Evolutionary conservation across 1,140 invertebrate species (phyloP).

Genomic region (Protaetia brevitarsis): DNA sequence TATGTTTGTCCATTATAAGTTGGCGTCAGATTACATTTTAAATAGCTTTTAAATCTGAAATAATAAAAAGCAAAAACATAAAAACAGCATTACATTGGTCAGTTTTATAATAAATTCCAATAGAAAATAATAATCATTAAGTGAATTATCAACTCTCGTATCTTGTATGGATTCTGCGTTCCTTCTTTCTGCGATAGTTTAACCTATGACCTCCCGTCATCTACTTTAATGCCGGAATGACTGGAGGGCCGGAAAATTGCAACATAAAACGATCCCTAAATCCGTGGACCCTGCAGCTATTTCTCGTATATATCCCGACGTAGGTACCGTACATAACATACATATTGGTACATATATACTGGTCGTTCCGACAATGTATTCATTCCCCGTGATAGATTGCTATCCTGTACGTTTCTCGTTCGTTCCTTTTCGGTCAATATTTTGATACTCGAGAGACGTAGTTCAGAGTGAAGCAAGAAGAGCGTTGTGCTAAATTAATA

Average conservation of each 20-base stretch:
- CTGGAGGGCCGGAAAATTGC: slow-evolving; percentile 43
- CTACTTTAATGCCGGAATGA: slow-evolving; percentile 33
- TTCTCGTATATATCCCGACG: slow-evolving; percentile 13
- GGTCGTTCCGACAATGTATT: slow-evolving; percentile 33
- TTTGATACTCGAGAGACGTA: too few species aligned
- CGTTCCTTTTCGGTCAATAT: background rate
- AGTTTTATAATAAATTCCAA: background rate
- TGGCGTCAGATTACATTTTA: background rate
- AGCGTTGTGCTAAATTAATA: too few species aligned
- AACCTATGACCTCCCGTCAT: slow-evolving; percentile 40
- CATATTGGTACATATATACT: slow-evolving; percentile 21
- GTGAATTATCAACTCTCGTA: background rate
- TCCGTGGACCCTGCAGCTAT: slow-evolving; percentile 29
- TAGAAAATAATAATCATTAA: too few species aligned
- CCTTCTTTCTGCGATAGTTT: slow-evolving; percentile 29
- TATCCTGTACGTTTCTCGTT: slow-evolving; percentile 24
- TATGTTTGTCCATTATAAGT: background rate
- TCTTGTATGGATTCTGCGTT: slow-evolving; percentile 13
- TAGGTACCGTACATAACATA: background rate
- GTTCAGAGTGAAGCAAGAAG: too few species aligned
- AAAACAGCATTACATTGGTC: background rate
- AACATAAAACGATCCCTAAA: slow-evolving; percentile 39
- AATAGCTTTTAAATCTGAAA: slow-evolving; percentile 3
- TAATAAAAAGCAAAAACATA: too few species aligned
- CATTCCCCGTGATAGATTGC: slow-evolving; percentile 37